phyloP scores from a whole-genome alignment of 2,797 vertebrate species.

The Heteromormyrus szaboi region DNA sequence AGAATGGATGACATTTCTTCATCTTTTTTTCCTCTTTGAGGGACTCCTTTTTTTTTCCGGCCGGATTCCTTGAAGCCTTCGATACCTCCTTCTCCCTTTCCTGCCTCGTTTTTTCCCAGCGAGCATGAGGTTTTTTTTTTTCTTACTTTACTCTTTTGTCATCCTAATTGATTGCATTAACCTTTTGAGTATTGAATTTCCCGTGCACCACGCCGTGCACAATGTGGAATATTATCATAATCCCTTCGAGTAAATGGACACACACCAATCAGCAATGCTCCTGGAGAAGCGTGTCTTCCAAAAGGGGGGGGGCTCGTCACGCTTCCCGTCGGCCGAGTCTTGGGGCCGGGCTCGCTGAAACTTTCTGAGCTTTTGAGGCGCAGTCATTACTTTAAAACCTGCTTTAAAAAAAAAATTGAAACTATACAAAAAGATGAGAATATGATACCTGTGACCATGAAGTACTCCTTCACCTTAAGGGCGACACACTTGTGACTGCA shows the following conservation, averaged over 20 bases:
- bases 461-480: background rate
- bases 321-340: constrained; percentile 63
- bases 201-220: constrained; percentile 94
- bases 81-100: constrained; percentile 60
- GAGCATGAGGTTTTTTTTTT: constrained; percentile 89
- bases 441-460: background rate
- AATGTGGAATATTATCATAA: constrained; percentile 99
- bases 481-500: background rate
- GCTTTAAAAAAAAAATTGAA: background rate
- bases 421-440: background rate
- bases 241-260: constrained; percentile 96
- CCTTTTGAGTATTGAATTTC: constrained; percentile 99
- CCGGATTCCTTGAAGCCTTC: constrained; percentile 63
- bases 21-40: constrained; percentile 41
- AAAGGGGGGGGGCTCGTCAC: constrained; percentile 69
- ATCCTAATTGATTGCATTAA: constrained; percentile 99
- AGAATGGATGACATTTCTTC: constrained; percentile 68
- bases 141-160: constrained; percentile 99
- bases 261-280: constrained; percentile 92
- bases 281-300: constrained; percentile 79
- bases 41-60: constrained; percentile 61
- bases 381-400: background rate
- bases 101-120: constrained; percentile 71
- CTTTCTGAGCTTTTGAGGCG: constrained; percentile 39
- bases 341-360: constrained; percentile 57